Conservation (phyloP, 2,888 invertebrate genomes). For the Proisotoma minuta region DNA sequence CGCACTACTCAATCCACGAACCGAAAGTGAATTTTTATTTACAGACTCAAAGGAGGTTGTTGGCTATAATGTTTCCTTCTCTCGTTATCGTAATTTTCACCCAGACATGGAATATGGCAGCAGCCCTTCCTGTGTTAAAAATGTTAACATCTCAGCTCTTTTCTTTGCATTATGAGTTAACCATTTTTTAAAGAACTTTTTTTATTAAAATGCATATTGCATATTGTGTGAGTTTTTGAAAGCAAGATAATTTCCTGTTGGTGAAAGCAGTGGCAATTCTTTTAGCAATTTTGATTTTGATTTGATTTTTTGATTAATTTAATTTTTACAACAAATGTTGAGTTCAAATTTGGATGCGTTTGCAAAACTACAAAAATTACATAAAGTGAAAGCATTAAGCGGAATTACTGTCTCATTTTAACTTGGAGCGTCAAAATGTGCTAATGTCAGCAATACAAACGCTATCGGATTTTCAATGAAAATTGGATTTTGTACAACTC, state of each 20-base stretch:
- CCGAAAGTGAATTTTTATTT: slow-evolving; percentile 16
- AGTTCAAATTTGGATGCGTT: background rate
- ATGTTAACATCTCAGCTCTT: background rate
- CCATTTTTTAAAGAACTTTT: no score
- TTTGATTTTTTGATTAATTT: no score
- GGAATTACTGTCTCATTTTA: no score
- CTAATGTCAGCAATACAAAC: slow-evolving; percentile 7
- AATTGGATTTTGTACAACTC: background rate
- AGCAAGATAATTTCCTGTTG: no score
- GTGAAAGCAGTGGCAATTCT: no score
- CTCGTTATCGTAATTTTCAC: slow-evolving; percentile 17
- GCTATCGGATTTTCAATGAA: background rate
- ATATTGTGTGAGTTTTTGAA: no score
- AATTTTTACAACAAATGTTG: no score
- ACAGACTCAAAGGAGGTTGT: slow-evolving; percentile 13
- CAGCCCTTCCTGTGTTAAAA: slow-evolving; percentile 12
- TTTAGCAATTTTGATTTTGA: no score
- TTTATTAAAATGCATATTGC: no score
- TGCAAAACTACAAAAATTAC: slow-evolving; percentile 9
- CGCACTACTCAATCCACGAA: background rate
- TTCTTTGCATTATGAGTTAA: no score
- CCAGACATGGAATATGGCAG: slow-evolving; percentile 11
- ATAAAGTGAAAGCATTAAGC: background rate
- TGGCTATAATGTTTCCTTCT: slow-evolving; percentile 17
- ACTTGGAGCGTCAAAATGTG: slow-evolving; percentile 8